Evolutionary conservation across 2,888 invertebrate genomes (phyloP).

Genomic region (Tenodera sinensis): DNA sequence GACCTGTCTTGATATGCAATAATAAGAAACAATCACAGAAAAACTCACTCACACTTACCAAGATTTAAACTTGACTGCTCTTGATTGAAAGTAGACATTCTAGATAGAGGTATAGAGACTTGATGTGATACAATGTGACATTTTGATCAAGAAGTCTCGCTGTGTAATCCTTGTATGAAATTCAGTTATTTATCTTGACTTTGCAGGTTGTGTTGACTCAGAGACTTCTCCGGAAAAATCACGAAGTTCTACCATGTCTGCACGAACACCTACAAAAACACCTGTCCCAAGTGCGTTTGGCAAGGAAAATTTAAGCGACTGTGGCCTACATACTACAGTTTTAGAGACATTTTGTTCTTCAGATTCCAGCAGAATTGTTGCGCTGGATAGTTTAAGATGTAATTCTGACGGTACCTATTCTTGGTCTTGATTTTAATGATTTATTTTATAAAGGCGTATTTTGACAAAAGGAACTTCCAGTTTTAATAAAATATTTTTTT

Average conservation of each 20-base stretch:
- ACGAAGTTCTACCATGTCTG: slow-evolving; percentile 39
- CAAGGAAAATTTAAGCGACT: slow-evolving; percentile 83
- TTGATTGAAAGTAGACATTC: too few species aligned
- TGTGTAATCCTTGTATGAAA: too few species aligned
- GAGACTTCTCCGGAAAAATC: slow-evolving; percentile 41
- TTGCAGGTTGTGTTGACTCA: neutral
- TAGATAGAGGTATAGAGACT: too few species aligned
- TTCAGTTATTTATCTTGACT: neutral
- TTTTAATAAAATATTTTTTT: too few species aligned
- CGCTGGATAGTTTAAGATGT: slow-evolving; percentile 62
- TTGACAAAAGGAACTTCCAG: too few species aligned
- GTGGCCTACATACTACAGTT: slow-evolving; percentile 65
- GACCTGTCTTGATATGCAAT: too few species aligned
- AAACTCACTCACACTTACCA: too few species aligned
- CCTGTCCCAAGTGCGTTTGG: slow-evolving; percentile 61
- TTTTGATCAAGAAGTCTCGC: too few species aligned
- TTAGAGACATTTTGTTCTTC: slow-evolving; percentile 64
- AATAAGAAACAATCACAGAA: too few species aligned
- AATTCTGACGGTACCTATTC: slow-evolving; percentile 25
- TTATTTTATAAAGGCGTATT: neutral
- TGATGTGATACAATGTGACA: too few species aligned
- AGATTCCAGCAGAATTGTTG: slow-evolving; percentile 51
- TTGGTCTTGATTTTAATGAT: slow-evolving; percentile 6
- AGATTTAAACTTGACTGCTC: too few species aligned
- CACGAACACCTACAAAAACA: slow-evolving; percentile 51